These are phyloP conservation scores for Phenganax stokvisi DNA, from an alignment of 92 coral and sea anemone species.

Conservation along the genomic window DNA sequence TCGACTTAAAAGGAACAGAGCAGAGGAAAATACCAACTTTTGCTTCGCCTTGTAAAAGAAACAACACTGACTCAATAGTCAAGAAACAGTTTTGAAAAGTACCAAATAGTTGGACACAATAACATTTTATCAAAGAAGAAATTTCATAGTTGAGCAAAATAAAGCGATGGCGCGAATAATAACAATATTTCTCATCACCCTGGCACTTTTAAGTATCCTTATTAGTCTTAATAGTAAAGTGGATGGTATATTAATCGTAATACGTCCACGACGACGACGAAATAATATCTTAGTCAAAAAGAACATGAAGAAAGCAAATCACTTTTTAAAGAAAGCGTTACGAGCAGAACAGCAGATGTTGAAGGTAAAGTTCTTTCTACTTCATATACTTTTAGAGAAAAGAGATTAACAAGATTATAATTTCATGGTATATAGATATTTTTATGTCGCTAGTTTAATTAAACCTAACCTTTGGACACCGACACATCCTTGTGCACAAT, in stretches of 20 bases:
- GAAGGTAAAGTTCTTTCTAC: not conserved
- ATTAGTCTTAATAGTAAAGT: not conserved
- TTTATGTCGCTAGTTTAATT: no score
- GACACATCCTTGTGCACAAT: no score
- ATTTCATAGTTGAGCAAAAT: not conserved
- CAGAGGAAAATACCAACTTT: no score
- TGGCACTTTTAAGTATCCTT: not conserved
- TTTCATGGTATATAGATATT: no score
- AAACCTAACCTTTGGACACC: no score
- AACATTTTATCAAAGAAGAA: not conserved
- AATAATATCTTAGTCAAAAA: not conserved
- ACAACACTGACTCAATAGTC: no score
- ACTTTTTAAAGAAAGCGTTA: not conserved
- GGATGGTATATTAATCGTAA: not conserved
- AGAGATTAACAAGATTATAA: no score
- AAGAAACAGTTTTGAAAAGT: no score
- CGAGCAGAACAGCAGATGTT: not conserved
- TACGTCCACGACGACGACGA: not conserved
- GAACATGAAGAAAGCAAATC: not conserved
- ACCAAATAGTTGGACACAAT: no score
- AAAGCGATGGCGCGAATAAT: not conserved
- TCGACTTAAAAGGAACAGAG: no score
- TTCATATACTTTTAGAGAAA: not conserved
- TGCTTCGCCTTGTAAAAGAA: no score
- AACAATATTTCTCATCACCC: not conserved